Percentiles rank a stretch among this genome's conserved stretches.
Evolutionary conservation across 2,797 vertebrate genomes (phyloP).

Genomic region (Pseudocheirus occidentalis): DNA sequence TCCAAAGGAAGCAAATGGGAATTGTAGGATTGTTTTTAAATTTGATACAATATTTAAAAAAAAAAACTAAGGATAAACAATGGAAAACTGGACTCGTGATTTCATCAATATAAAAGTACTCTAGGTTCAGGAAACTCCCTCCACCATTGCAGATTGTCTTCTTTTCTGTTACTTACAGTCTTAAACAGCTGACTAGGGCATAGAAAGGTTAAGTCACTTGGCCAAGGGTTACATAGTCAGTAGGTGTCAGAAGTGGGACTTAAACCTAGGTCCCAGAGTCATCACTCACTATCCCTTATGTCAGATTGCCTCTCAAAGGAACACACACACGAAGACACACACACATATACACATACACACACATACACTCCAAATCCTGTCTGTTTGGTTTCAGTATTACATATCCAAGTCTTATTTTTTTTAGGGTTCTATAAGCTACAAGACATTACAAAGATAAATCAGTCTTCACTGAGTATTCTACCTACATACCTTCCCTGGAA

Average conservation of each 20-base stretch:
- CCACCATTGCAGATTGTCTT: background rate
- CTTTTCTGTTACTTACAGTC: background rate
- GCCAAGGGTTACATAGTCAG: background rate
- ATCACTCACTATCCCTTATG: background rate
- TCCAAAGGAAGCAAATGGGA: background rate
- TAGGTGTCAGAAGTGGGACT: background rate
- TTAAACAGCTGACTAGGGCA: background rate
- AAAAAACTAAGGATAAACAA: background rate
- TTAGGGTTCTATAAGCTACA: slow-evolving; percentile 9
- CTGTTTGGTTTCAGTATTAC: background rate
- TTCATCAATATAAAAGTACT: background rate
- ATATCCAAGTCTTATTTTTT: background rate
- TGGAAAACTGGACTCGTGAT: background rate
- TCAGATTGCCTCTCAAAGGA: background rate
- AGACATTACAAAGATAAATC: slow-evolving; percentile 12
- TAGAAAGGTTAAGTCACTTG: background rate
- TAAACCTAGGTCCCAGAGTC: background rate
- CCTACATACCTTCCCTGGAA: slow-evolving; percentile 70
- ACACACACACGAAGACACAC: background rate
- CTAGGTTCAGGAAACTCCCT: background rate
- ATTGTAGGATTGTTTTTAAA: background rate
- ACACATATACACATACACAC: background rate
- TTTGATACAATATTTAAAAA: background rate
- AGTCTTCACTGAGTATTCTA: slow-evolving; percentile 78
- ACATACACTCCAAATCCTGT: background rate